Percentiles rank a stretch among this genome's conserved stretches.
These are phyloP conservation scores for Mesorhabditis spiculigera DNA, from an alignment of 2,888 invertebrate species.

Conservation along the genomic window DNA sequence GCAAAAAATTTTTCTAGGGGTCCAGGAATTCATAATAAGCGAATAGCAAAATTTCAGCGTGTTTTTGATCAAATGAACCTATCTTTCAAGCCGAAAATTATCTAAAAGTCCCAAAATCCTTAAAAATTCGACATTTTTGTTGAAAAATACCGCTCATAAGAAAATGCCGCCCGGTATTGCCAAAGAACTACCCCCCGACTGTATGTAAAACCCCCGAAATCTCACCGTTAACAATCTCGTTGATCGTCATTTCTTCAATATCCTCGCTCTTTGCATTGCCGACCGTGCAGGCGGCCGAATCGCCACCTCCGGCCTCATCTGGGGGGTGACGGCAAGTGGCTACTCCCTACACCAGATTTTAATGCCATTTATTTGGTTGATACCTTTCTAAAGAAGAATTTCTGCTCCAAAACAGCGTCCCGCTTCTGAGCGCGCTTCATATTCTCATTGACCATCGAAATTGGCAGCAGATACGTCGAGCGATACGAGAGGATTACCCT, in stretches of 20 bases:
- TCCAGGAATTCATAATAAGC: too few species aligned
- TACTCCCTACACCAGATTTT: constrained; percentile 25
- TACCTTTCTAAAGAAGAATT: constrained; percentile 81
- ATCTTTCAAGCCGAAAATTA: too few species aligned
- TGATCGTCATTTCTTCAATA: constrained; percentile 77
- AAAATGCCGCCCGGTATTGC: too few species aligned
- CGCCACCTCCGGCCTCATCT: constrained; percentile 20
- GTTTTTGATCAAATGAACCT: too few species aligned
- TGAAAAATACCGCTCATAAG: too few species aligned
- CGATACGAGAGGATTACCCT: constrained; percentile 92
- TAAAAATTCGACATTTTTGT: too few species aligned
- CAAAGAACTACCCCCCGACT: too few species aligned
- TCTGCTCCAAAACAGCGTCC: constrained; percentile 77
- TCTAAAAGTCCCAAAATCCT: too few species aligned
- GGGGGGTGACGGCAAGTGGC: constrained; percentile 53
- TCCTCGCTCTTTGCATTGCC: constrained; percentile 45
- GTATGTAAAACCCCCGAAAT: too few species aligned
- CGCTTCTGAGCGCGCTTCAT: constrained; percentile 90
- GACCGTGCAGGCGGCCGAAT: not conserved
- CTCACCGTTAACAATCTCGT: constrained; percentile 92
- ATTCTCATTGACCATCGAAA: constrained; percentile 73
- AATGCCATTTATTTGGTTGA: not conserved
- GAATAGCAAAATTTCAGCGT: too few species aligned
- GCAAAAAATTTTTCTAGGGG: too few species aligned
- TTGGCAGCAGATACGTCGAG: constrained; percentile 91